These are phyloP conservation scores for Neoitamus cyanurus DNA, from an alignment of 2,888 invertebrate species.

Conservation along the genomic window DNA sequence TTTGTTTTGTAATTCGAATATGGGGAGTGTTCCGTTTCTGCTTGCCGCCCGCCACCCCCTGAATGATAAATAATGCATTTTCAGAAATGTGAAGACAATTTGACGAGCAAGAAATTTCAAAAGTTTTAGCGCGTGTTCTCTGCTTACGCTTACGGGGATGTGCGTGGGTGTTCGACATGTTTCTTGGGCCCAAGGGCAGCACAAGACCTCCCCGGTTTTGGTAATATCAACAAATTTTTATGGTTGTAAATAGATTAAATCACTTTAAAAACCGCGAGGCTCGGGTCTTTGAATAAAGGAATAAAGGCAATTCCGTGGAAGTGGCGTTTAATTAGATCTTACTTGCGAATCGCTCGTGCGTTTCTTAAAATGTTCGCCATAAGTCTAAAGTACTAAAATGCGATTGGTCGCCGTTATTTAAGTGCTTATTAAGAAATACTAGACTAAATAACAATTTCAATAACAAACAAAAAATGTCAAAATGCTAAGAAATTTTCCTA, in stretches of 20 bases:
- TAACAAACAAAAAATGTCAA: too few species aligned
- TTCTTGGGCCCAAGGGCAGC: not conserved
- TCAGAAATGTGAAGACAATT: not conserved
- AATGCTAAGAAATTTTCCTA: too few species aligned
- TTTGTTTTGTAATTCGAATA: slow-evolving; percentile 4
- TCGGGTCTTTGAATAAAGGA: not conserved
- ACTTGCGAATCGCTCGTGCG: too few species aligned
- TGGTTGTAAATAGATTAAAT: not conserved
- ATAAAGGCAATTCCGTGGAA: not conserved
- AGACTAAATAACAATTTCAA: too few species aligned
- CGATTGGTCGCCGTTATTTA: too few species aligned
- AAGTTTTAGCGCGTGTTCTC: not conserved
- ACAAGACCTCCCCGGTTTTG: not conserved
- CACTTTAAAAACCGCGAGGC: not conserved
- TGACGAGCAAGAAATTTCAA: not conserved
- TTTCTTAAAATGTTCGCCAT: too few species aligned
- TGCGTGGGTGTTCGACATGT: not conserved
- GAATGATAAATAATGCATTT: not conserved
- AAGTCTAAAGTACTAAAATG: not conserved
- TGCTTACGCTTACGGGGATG: not conserved
- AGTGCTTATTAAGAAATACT: too few species aligned
- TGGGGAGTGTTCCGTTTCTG: not conserved
- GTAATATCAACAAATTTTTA: not conserved
- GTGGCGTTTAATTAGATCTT: not conserved
- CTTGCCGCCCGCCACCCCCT: not conserved